These are phyloP conservation scores for Mormoops blainvillei DNA, from an alignment of 2,113 vertebrate genomes.

Conservation along the genomic window DNA sequence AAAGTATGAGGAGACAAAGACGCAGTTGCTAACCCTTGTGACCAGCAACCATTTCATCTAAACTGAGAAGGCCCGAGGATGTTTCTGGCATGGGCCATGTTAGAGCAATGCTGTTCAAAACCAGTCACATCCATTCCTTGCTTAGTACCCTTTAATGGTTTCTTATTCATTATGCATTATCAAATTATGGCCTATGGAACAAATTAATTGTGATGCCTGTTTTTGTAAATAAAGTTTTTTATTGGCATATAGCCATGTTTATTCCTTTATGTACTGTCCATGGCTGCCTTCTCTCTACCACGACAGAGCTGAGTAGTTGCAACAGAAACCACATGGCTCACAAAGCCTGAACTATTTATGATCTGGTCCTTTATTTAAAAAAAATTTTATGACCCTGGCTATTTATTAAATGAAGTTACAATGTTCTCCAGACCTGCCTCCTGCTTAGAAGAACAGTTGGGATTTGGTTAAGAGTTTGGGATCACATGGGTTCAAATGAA, in stretches of 20 bases:
- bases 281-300: neutral
- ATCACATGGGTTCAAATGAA: neutral
- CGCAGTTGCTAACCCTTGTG: neutral
- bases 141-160: neutral
- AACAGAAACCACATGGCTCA: neutral
- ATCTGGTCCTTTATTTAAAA: neutral
- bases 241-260: neutral
- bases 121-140: neutral
- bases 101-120: neutral
- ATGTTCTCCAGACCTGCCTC: neutral
- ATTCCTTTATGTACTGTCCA: neutral
- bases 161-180: neutral
- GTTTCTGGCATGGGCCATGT: neutral
- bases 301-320: neutral
- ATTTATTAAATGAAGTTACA: neutral
- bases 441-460: neutral
- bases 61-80: neutral
- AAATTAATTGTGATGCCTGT: neutral
- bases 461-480: neutral
- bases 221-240: conserved; percentile 25
- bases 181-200: neutral
- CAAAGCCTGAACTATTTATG: neutral
- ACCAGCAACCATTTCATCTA: neutral
- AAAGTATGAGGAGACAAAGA: neutral
- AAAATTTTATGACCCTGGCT: neutral